Conservation (phyloP, 2,113 vertebrate species). For the Puma concolor region DNA sequence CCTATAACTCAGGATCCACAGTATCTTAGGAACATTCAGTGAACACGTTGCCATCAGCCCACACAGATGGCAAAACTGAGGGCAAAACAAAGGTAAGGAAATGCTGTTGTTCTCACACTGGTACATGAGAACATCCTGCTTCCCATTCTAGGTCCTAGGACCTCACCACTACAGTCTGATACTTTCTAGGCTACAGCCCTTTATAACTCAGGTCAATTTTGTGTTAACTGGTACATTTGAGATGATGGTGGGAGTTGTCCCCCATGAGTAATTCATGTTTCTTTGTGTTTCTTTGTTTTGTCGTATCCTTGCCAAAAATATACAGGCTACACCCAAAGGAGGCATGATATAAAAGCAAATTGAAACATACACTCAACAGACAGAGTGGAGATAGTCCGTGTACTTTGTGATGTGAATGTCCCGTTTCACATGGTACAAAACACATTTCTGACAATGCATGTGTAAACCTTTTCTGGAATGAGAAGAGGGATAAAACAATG, state of each 20-base stretch:
- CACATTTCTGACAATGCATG: neutral
- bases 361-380: neutral
- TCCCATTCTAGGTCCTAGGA: neutral
- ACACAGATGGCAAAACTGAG: neutral
- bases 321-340: neutral
- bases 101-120: neutral
- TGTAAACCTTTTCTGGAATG: neutral
- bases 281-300: neutral
- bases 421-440: neutral
- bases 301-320: neutral
- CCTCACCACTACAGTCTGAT: neutral
- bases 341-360: rapidly evolving
- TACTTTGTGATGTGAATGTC: rapidly evolving
- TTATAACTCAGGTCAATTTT: neutral
- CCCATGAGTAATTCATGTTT: neutral
- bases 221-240: neutral
- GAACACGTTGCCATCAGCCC: neutral
- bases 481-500: too few relatives aligned
- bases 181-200: neutral
- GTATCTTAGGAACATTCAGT: too few relatives aligned
- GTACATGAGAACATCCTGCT: neutral
- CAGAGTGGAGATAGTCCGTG: neutral
- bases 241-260: too few relatives aligned
- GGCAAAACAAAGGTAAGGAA: neutral
- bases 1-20: neutral